A percentile compares a stretch with the other conserved stretches of the same genome.
These are phyloP conservation scores for Metallyticus violacea DNA, from an alignment of 2,888 invertebrate species.

Conservation along the genomic window DNA sequence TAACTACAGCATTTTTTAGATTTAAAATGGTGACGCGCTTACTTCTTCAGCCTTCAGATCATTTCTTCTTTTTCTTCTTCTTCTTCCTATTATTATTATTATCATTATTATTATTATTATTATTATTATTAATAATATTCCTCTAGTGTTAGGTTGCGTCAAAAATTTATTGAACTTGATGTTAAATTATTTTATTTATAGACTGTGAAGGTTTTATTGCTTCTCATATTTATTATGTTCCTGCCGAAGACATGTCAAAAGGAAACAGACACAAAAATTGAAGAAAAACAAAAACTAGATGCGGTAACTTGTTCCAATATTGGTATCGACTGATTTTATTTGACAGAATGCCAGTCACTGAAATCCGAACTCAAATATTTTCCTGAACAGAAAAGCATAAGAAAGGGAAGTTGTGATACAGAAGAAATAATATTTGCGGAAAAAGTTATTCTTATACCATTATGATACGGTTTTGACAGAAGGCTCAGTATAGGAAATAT, in stretches of 20 bases:
- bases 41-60: no score
- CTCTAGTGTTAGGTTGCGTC: no score
- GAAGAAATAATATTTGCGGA: background rate
- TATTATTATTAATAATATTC: no score
- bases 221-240: background rate
- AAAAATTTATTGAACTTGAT: no score
- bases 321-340: background rate
- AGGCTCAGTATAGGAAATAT: background rate
- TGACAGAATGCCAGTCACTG: background rate
- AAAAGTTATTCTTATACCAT: background rate
- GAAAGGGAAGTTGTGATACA: background rate
- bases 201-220: background rate
- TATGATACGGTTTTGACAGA: background rate
- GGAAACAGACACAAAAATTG: background rate
- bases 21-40: no score
- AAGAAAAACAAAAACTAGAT: background rate
- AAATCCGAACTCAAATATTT: background rate
- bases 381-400: no score
- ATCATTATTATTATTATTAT: no score
- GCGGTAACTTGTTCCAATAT: background rate
- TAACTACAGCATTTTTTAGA: no score
- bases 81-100: no score
- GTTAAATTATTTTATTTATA: no score
- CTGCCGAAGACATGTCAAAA: background rate
- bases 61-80: no score